Evolutionary conservation across 2,888 invertebrate genomes (phyloP).

Genomic region (Trissonchulus sp.): DNA sequence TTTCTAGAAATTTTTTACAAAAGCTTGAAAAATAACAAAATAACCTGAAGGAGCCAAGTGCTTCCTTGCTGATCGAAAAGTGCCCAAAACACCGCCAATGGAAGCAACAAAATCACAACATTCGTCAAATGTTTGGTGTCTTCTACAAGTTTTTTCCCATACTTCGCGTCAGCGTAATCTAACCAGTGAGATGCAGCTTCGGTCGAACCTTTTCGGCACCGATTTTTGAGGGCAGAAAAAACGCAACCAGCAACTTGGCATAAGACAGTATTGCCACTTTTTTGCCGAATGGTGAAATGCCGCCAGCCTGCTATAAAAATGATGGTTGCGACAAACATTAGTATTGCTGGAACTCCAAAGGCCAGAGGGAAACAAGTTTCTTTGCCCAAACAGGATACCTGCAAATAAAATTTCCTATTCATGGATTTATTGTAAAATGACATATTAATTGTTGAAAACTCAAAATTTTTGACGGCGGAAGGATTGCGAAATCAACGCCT

Average conservation of each 20-base stretch:
- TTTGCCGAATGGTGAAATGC: constrained; percentile 39
- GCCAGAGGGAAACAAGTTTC: constrained; percentile 49
- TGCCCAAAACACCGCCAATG: constrained; percentile 58
- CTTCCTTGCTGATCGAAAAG: constrained; percentile 56
- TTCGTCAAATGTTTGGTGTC: constrained; percentile 52
- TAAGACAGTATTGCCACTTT: constrained; percentile 34
- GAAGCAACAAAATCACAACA: constrained; percentile 55
- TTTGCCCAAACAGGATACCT: constrained; percentile 43
- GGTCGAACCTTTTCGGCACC: background rate
- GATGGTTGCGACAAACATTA: constrained; percentile 41
- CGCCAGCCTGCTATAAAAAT: constrained; percentile 39
- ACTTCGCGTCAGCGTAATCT: constrained; percentile 76
- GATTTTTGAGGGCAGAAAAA: constrained; percentile 22
- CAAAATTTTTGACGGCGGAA: too few species aligned
- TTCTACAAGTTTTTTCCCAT: constrained; percentile 57
- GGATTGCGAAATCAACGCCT: too few species aligned
- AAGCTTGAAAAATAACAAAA: too few species aligned
- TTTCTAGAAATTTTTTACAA: too few species aligned
- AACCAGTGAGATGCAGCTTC: constrained; percentile 69
- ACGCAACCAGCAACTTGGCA: constrained; percentile 37
- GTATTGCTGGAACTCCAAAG: constrained; percentile 42
- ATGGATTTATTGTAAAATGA: too few species aligned
- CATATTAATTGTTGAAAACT: too few species aligned
- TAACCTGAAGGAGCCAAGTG: constrained; percentile 32
- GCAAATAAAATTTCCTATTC: background rate